These are phyloP conservation scores for Spialia ferax DNA, from an alignment of 2,888 invertebrate species.

Conservation along the genomic window DNA sequence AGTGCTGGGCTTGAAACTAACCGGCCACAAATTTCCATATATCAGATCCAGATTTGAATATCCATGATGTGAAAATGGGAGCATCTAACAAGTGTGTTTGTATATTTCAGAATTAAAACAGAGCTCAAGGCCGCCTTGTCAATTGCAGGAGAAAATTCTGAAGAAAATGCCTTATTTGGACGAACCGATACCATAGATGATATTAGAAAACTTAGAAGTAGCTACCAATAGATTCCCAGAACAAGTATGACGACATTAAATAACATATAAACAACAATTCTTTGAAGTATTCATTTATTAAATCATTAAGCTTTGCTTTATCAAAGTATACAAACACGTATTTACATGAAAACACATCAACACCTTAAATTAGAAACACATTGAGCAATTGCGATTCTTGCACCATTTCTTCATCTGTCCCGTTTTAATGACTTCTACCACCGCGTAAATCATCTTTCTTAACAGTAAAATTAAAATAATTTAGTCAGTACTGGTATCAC, in stretches of 20 bases:
- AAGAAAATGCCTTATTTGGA: slow-evolving; percentile 47
- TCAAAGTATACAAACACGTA: slow-evolving; percentile 61
- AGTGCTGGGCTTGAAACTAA: too few species aligned
- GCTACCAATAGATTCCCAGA: slow-evolving; percentile 42
- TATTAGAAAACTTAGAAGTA: slow-evolving; percentile 60
- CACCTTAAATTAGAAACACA: slow-evolving; percentile 50
- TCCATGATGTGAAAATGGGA: too few species aligned
- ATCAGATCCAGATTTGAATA: too few species aligned
- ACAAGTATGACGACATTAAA: not conserved
- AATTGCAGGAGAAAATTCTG: slow-evolving; percentile 41
- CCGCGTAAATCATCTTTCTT: slow-evolving; percentile 61
- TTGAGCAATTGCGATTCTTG: slow-evolving; percentile 59
- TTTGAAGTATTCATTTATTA: slow-evolving; percentile 51
- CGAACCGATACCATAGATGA: slow-evolving; percentile 57
- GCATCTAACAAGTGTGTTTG: not conserved
- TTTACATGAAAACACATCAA: slow-evolving; percentile 59
- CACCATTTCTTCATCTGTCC: slow-evolving; percentile 51
- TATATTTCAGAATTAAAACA: slow-evolving; percentile 52
- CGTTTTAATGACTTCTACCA: slow-evolving; percentile 63
- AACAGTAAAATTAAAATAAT: slow-evolving; percentile 60
- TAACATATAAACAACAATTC: slow-evolving; percentile 10
- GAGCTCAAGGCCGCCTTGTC: slow-evolving; percentile 43
- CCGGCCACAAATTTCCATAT: too few species aligned
- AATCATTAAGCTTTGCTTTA: slow-evolving; percentile 45
- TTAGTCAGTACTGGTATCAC: slow-evolving; percentile 69